Conservation (phyloP, 2,113 vertebrate genomes). For the Natator depressus region DNA sequence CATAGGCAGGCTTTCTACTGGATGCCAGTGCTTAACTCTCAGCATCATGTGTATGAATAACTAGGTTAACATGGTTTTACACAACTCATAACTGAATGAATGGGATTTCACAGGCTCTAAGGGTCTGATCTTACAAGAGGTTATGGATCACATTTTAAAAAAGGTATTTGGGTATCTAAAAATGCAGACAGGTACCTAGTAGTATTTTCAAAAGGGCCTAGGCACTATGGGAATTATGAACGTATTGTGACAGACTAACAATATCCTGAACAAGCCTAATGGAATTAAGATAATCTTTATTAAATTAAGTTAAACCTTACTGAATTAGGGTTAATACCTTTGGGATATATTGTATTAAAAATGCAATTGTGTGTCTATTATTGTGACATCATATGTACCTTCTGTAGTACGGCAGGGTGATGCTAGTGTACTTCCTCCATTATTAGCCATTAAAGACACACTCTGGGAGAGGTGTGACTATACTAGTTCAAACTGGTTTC, state of each 20-base stretch:
- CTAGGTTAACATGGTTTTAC: neutral
- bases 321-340: neutral
- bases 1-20: neutral
- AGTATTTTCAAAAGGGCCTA: slow-evolving; percentile 22
- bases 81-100: neutral
- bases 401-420: neutral
- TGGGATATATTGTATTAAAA: neutral
- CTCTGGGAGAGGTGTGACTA: neutral
- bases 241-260: neutral
- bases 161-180: neutral
- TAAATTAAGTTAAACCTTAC: neutral
- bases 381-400: neutral
- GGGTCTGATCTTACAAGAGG: neutral
- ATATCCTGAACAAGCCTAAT: neutral
- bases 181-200: slow-evolving; percentile 12
- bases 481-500: neutral
- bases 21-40: neutral
- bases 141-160: neutral
- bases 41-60: neutral
- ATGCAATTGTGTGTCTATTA: neutral
- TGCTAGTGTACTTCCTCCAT: neutral
- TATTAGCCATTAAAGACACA: neutral
- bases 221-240: slow-evolving; percentile 33
- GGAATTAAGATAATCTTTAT: neutral
- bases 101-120: neutral